These are phyloP conservation scores for Ormyrus rosae DNA, from an alignment of 2,888 invertebrate genomes.

Conservation along the genomic window DNA sequence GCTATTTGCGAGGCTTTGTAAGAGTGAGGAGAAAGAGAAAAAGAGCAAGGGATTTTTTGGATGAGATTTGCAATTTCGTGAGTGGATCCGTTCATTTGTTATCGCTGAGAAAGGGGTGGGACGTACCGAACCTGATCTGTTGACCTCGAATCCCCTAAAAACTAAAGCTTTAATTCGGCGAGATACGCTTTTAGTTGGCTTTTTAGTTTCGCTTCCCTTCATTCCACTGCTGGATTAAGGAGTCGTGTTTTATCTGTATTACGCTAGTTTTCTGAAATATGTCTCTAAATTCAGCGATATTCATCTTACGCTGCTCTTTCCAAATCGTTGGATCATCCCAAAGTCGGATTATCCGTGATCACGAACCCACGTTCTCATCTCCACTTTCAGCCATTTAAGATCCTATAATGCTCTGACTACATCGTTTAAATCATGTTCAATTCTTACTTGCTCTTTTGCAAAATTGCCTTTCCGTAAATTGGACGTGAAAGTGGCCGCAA, in stretches of 20 bases:
- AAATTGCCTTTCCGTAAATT: neutral
- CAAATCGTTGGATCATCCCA: constrained; percentile 36
- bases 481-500: neutral
- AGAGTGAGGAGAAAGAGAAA: neutral
- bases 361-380: constrained; percentile 4
- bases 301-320: neutral
- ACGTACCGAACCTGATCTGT: too few relatives aligned
- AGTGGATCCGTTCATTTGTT: neutral
- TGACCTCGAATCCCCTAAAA: too few relatives aligned
- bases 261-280: too few relatives aligned
- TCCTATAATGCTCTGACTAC: neutral
- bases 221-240: neutral
- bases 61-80: neutral
- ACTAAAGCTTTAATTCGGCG: too few relatives aligned
- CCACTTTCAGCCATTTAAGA: neutral
- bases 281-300: neutral
- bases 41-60: neutral
- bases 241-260: too few relatives aligned
- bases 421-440: constrained; percentile 27
- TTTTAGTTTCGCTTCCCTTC: too few relatives aligned
- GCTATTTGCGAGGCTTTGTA: neutral
- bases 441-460: neutral
- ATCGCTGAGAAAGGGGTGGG: neutral
- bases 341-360: constrained; percentile 29
- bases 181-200: too few relatives aligned